A percentile compares a stretch with the other conserved stretches of the same genome.
phyloP scores from a whole-genome alignment of 2,888 invertebrate species.

The Rhingia rostrata region DNA sequence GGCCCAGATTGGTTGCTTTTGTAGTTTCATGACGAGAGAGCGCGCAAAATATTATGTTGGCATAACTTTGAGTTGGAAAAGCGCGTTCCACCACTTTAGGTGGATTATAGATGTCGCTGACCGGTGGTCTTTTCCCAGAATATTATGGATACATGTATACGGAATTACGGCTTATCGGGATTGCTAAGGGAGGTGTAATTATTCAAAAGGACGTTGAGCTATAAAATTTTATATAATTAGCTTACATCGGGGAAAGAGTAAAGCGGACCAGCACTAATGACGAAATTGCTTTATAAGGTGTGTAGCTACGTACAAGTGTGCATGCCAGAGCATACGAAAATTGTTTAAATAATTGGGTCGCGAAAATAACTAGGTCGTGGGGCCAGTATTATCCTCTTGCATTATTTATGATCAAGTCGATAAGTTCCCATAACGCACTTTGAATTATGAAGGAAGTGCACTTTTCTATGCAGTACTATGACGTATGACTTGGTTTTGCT shows the following conservation, averaged over 20 bases:
- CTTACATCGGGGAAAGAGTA: background rate
- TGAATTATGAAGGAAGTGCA: no score
- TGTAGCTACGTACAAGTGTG: no score
- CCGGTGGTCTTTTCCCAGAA: slow-evolving; percentile 44
- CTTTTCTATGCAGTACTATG: no score
- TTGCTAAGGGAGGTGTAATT: background rate
- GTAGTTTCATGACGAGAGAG: slow-evolving; percentile 4
- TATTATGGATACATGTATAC: background rate
- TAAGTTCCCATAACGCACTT: no score
- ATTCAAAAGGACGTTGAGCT: background rate
- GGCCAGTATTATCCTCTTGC: no score
- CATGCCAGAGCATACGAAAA: no score
- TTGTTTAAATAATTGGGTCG: no score
- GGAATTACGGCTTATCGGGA: background rate
- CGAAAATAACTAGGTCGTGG: no score
- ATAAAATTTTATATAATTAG: background rate
- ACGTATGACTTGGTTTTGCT: no score
- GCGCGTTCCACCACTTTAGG: background rate
- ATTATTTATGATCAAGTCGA: no score
- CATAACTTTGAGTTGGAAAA: slow-evolving; percentile 22
- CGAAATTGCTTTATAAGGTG: background rate
- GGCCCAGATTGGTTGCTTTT: slow-evolving; percentile 35
- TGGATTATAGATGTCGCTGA: slow-evolving; percentile 53
- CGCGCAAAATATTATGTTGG: slow-evolving; percentile 6
- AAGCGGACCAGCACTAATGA: background rate